phyloP scores from a whole-genome alignment of 2,888 invertebrate species.

The Diaprepes abbreviatus region DNA sequence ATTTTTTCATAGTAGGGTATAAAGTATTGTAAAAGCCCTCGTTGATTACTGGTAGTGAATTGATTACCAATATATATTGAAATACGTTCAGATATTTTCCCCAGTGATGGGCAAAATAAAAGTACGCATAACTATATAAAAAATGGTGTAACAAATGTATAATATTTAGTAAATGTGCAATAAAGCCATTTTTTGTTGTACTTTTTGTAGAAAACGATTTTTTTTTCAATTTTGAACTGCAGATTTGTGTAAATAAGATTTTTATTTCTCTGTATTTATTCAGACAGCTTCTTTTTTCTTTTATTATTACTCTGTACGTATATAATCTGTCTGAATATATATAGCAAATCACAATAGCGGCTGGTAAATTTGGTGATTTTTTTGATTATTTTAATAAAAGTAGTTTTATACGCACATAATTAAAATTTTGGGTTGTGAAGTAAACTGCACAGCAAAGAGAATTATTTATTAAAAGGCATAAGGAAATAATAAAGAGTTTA shows the following conservation, averaged over 20 bases:
- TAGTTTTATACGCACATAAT: too few relatives aligned
- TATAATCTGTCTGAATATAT: not conserved
- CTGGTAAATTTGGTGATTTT: not conserved
- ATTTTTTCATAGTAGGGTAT: too few relatives aligned
- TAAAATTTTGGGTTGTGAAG: too few relatives aligned
- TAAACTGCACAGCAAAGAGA: too few relatives aligned
- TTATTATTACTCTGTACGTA: not conserved
- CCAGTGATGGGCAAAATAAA: not conserved
- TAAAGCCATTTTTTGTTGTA: constrained; percentile 2
- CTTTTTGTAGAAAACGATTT: not conserved
- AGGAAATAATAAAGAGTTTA: too few relatives aligned
- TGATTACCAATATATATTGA: not conserved
- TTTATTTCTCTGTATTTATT: not conserved
- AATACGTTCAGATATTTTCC: not conserved
- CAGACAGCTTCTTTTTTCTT: not conserved
- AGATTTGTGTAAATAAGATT: not conserved
- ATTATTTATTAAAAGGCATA: too few relatives aligned
- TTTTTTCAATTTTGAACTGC: constrained; percentile 1
- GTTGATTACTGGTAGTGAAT: too few relatives aligned
- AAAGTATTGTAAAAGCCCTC: too few relatives aligned
- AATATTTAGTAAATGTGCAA: constrained; percentile 22
- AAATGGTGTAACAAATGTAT: constrained; percentile 6
- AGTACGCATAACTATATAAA: not conserved
- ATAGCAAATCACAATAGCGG: not conserved
- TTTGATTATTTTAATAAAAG: too few relatives aligned